Base-by-base conservation (phyloP, 92 coral and sea anemone species). In the Pocillopora meandrina region DNA sequence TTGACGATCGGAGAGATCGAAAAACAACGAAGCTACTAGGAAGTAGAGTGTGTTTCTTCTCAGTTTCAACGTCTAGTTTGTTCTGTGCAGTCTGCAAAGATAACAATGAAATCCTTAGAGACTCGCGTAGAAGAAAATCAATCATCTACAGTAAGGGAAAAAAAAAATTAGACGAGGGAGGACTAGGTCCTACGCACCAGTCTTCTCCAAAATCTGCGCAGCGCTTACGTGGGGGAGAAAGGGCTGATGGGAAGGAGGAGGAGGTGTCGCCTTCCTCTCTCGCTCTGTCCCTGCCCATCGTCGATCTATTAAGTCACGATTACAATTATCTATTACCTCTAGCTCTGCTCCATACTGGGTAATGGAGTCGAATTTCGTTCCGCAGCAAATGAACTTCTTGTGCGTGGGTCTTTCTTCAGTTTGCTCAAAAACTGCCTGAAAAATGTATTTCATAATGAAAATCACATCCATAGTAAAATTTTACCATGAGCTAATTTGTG, bases 1-100 rank as follows among this genome's bases (percentile, higher is more conserved):
- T 76, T 26, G 98, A 93, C 33, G 90, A 69, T 56, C 90, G 89
- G 65, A 94, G 85, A 33, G 95, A 86, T 56, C 90, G 92, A 87
- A 94, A 96, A 26, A 93, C 92, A 16, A 94, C 93, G 85, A 96
- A 96, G n/a, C 95, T 85, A 63, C 91, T 81, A 6, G 93, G 89
- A 9, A 86, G 75, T 6, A 75, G 92, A 67, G 68, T 34, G 73
- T 90, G 93, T 61, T 86, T 79, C 59, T 81, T 80, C 65, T 85
- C 87, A 57, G 92, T 88, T 82, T 94, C 98, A 23, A 84, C 90
- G 26, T 86, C 93, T 55, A 96, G 81, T 66, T 87, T 78, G 2
- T 80, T 83, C 63, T 88, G 91, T 59, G 89, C 74, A 64, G 71
- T 81, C 98, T 96, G 76, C 61, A 56, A 26, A 83, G 42, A 20